Percentiles rank a stretch among this genome's conserved stretches.
phyloP scores from a whole-genome alignment of 2,888 invertebrate species.

The Pseudococcus viburni region DNA sequence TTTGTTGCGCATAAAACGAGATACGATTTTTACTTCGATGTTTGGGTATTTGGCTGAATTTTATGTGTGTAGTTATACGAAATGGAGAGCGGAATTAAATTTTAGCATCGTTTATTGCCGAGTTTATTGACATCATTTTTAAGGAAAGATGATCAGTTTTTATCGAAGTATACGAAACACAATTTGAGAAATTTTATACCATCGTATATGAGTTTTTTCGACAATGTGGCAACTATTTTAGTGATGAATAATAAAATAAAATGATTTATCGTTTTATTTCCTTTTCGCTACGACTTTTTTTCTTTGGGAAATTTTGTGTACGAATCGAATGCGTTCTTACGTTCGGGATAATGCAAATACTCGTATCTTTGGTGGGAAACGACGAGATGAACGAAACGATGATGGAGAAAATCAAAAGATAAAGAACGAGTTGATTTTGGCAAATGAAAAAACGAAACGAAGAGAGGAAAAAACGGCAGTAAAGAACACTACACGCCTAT shows the following conservation, averaged over 20 bases:
- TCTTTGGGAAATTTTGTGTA: background rate
- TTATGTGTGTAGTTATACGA: constrained; percentile 22
- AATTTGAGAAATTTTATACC: background rate
- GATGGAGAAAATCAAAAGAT: constrained; percentile 5
- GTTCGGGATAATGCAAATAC: background rate
- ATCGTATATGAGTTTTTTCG: constrained; percentile 14
- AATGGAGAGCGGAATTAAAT: constrained; percentile 6
- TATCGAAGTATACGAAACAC: background rate
- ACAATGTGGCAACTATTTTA: constrained; percentile 30
- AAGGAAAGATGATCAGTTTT: constrained; percentile 21
- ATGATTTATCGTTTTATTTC: constrained; percentile 13
- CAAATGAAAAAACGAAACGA: background rate
- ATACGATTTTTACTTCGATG: constrained; percentile 8
- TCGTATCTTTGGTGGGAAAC: background rate
- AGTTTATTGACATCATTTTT: constrained; percentile 32
- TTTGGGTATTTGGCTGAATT: background rate
- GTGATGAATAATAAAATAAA: constrained; percentile 12
- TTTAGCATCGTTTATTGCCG: constrained; percentile 16
- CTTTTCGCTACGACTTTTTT: background rate
- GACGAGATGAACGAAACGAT: background rate
- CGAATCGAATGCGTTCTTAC: background rate
- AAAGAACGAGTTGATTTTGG: background rate
- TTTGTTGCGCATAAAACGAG: constrained; percentile 34
- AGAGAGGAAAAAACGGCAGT: background rate
- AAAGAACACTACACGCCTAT: background rate